These are phyloP conservation scores for Amphimedon queenslandica DNA, from an alignment of 37 sponge, comb jelly and placozoan species.

Conservation along the genomic window DNA sequence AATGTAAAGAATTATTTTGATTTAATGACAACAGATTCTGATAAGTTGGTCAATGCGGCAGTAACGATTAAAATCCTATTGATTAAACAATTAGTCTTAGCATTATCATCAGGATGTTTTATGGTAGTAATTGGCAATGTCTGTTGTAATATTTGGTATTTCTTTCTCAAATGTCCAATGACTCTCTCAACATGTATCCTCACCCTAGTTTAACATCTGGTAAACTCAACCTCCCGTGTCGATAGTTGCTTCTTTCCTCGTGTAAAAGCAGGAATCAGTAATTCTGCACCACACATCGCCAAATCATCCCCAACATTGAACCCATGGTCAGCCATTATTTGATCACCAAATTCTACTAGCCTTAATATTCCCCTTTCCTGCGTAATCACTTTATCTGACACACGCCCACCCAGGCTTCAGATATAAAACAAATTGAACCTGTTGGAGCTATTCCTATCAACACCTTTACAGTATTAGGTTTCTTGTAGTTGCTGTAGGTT, in stretches of 20 bases:
- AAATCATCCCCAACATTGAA: conserved; percentile 33
- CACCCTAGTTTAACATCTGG: conserved; percentile 8
- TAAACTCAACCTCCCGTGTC: conserved; percentile 23
- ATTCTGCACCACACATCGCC: conserved; percentile 16
- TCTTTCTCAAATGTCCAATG: conserved; percentile 41
- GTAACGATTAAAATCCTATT: conserved; percentile 25
- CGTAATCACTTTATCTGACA: conserved; percentile 23
- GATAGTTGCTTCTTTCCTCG: conserved; percentile 38
- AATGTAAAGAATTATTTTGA: too few relatives aligned
- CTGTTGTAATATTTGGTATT: conserved; percentile 31
- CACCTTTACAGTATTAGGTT: conserved; percentile 11
- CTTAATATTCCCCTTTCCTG: conserved; percentile 24
- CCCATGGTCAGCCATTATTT: conserved; percentile 18
- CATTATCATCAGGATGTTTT: conserved; percentile 17
- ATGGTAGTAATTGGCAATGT: conserved; percentile 31
- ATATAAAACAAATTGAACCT: conserved; percentile 27
- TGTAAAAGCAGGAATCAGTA: conserved; percentile 30
- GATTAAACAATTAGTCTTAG: conserved; percentile 7
- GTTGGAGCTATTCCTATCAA: conserved; percentile 27
- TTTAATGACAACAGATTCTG: conserved; percentile 2
- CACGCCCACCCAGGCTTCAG: conserved; percentile 28
- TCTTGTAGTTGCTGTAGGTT: conserved; percentile 4
- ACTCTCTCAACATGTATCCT: too few relatives aligned
- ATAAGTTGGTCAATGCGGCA: conserved; percentile 24
- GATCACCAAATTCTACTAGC: conserved; percentile 21